Evolutionary conservation across 2,888 invertebrate genomes (phyloP), one percentile per base, ranked within the genome.

Genomic region (Geotrupes spiniger): DNA sequence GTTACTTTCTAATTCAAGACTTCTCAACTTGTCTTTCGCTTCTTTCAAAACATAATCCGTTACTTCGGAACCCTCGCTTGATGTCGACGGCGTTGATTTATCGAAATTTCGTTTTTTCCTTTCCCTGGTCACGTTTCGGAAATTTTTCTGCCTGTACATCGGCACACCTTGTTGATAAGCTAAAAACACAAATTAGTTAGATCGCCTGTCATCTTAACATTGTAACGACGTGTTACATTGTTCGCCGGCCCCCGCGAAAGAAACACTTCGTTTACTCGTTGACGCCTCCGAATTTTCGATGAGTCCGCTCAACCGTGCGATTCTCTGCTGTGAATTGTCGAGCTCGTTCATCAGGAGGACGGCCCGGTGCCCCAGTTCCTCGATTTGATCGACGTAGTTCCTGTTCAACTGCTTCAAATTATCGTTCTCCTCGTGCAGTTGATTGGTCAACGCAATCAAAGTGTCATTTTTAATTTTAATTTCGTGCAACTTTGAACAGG

Each of bases 1-100:
- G 42, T 78, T 78, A 10, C 80, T 81, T 57, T 83, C 82, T n/a
- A 77, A 74, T 66, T 82, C 80, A 49, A 83, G 61, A 61, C 76
- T 74, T 51, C 75, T 69, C 1, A 82, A 68, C 2, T 78, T 73
- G 28, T 69, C 63, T 53, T 76, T 76, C 0, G 81, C 80, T 60
- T 81, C 78, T 21, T 75, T 68, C 2, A 82, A 66, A 12, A 80
- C 62, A 39, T 72, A 75, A 1, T 76, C 71, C 33, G 73, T 76
- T 0, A 78, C 76, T 56, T 75, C 76, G 36, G 50, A 40, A 11
- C 61, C 61, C 40, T 49, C 4, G 52, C 51, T 42, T 38, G 39
- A 12, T n/a, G 16, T 36, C 1, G 27, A 38, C 28, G 15, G 10
- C 2, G 6, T 3, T 4, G 16, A 38, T 10, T 44, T 44, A 33